These are phyloP conservation scores for Peromyscus californicus DNA, from an alignment of 2,113 vertebrate species.

Conservation along the genomic window DNA sequence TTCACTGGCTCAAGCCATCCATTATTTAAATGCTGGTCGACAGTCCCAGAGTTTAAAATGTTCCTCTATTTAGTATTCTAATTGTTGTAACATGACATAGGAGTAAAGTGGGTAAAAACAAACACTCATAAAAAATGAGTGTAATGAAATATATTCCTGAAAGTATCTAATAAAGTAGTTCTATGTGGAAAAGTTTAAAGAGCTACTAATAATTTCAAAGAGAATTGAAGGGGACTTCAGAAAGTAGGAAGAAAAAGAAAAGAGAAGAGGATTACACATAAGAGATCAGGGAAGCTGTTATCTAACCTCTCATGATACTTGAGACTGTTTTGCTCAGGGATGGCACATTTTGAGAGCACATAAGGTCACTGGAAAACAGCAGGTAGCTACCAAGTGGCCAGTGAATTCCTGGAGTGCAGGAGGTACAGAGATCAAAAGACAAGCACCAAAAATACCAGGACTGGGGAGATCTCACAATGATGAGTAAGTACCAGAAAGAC, in stretches of 20 bases:
- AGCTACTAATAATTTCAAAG: neutral
- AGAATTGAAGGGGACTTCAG: neutral
- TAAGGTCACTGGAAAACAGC: neutral
- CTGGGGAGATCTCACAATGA: neutral
- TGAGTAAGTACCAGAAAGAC: neutral
- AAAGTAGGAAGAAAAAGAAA: neutral
- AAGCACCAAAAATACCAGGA: neutral
- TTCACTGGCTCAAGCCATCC: neutral
- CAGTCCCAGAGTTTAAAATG: neutral
- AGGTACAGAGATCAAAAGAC: neutral
- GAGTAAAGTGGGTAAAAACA: neutral
- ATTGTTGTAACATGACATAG: neutral
- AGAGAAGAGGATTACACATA: neutral
- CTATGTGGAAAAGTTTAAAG: neutral
- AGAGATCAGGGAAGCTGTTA: neutral
- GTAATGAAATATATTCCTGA: neutral
- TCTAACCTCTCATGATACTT: neutral
- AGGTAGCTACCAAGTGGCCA: neutral
- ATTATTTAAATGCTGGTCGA: neutral
- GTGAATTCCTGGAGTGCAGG: conserved; percentile 11
- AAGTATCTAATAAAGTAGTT: neutral
- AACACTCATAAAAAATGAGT: neutral
- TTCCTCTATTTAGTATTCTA: neutral
- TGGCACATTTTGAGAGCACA: neutral
- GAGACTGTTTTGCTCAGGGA: conserved; percentile 3